These are phyloP conservation scores for Melanotaenia boesemani DNA, from an alignment of 2,797 vertebrate species.

Conservation along the genomic window DNA sequence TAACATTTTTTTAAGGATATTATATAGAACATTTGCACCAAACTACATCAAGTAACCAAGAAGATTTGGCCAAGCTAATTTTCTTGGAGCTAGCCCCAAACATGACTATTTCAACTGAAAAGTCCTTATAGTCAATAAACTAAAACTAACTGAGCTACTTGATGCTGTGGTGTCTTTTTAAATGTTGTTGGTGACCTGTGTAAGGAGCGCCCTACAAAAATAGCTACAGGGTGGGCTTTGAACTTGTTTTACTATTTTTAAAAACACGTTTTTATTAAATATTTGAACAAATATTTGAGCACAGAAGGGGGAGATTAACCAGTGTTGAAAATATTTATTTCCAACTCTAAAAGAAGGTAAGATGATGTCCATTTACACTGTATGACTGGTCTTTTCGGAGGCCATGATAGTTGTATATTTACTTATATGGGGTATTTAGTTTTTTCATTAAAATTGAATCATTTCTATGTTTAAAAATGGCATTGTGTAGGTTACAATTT, in stretches of 20 bases:
- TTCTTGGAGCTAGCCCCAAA: too few relatives aligned
- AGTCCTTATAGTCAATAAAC: too few relatives aligned
- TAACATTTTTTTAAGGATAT: too few relatives aligned
- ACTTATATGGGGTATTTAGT: background rate
- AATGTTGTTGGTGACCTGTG: background rate
- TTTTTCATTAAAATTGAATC: too few relatives aligned
- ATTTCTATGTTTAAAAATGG: background rate
- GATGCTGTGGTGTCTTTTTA: too few relatives aligned
- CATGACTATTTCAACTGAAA: too few relatives aligned
- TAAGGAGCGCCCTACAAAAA: background rate
- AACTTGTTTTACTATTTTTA: background rate
- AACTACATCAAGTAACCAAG: too few relatives aligned
- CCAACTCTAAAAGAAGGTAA: background rate
- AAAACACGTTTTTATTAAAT: background rate
- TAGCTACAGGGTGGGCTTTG: background rate
- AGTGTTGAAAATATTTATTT: background rate
- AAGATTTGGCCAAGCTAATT: too few relatives aligned
- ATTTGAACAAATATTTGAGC: background rate
- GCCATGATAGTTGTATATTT: background rate
- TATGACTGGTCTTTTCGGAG: background rate
- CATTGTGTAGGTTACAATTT: background rate
- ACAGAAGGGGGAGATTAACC: background rate
- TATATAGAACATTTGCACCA: too few relatives aligned
- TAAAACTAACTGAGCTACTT: too few relatives aligned
- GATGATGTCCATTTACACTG: background rate